Percentiles rank a stretch among this genome's conserved stretches.
phyloP scores from a whole-genome alignment of 2,797 vertebrate species.

The Oceanodroma leucorhoa region DNA sequence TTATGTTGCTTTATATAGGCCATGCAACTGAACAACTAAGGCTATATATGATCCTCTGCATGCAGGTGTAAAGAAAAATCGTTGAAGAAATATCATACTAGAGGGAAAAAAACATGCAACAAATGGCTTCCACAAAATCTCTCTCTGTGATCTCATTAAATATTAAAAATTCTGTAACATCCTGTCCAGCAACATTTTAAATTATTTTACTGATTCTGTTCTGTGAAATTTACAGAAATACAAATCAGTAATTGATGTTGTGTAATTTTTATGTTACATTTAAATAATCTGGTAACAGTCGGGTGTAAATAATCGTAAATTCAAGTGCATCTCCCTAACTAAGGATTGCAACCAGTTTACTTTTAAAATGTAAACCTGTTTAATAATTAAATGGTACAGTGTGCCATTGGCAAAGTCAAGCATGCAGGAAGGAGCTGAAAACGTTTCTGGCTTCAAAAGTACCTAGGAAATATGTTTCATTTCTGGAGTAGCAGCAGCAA shows the following conservation, averaged over 20 bases:
- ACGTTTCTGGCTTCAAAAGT: neutral
- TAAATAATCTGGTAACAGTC: neutral
- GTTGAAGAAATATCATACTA: neutral
- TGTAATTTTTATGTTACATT: neutral
- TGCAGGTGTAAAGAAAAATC: neutral
- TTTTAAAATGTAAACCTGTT: slow-evolving; percentile 58
- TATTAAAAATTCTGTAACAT: neutral
- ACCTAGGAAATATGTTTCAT: neutral
- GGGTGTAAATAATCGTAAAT: neutral
- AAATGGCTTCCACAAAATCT: neutral
- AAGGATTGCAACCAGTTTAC: slow-evolving; percentile 34
- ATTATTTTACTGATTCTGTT: neutral
- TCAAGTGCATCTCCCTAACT: neutral
- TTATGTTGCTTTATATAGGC: neutral
- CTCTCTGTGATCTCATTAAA: neutral
- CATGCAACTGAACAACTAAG: fast-evolving
- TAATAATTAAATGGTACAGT: slow-evolving; percentile 27
- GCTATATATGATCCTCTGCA: neutral
- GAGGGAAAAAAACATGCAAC: neutral
- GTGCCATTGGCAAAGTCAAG: slow-evolving; percentile 40
- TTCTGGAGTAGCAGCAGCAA: neutral
- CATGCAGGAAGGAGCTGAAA: slow-evolving; percentile 27
- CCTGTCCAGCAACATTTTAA: neutral
- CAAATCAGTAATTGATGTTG: neutral
- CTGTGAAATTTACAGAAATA: neutral